A percentile compares a stretch with the other conserved stretches of the same genome.
Evolutionary conservation across 2,113 vertebrate genomes (phyloP).

Genomic region (Anolis sagrei): DNA sequence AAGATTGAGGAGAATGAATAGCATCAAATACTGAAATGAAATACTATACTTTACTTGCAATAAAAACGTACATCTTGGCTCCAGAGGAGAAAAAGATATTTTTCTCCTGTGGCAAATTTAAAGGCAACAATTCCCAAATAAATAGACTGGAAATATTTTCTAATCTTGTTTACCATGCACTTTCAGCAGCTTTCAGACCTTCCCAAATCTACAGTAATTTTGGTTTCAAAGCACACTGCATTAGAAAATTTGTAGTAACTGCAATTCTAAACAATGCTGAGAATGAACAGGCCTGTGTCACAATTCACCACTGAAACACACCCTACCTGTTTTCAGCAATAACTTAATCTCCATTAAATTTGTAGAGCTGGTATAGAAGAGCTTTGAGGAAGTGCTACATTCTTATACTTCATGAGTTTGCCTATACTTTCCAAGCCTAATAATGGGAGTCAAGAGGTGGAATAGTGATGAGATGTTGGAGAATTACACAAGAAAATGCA

Average conservation of each 20-base stretch:
- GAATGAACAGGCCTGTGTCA: neutral
- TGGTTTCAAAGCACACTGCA: constrained; percentile 14
- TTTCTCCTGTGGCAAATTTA: neutral
- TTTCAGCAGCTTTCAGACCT: neutral
- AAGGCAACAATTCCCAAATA: neutral
- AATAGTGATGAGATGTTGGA: neutral
- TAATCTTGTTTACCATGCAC: constrained; percentile 23
- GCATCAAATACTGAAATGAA: constrained; percentile 20
- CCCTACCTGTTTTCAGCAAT: neutral
- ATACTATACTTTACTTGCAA: neutral
- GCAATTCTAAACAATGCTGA: neutral
- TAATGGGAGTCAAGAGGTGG: too few species aligned
- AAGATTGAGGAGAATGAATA: neutral
- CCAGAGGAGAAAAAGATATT: neutral
- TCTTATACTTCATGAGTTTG: neutral
- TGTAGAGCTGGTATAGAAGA: neutral
- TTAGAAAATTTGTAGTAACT: neutral
- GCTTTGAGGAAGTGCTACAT: neutral
- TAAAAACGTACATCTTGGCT: neutral
- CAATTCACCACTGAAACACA: constrained; percentile 4
- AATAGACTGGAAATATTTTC: neutral
- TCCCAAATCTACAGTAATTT: constrained; percentile 12
- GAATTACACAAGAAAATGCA: neutral
- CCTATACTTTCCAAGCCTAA: neutral
- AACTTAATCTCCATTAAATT: neutral